phyloP scores from a whole-genome alignment of 2,113 vertebrate species.

The Rhabdornis inornatus region DNA sequence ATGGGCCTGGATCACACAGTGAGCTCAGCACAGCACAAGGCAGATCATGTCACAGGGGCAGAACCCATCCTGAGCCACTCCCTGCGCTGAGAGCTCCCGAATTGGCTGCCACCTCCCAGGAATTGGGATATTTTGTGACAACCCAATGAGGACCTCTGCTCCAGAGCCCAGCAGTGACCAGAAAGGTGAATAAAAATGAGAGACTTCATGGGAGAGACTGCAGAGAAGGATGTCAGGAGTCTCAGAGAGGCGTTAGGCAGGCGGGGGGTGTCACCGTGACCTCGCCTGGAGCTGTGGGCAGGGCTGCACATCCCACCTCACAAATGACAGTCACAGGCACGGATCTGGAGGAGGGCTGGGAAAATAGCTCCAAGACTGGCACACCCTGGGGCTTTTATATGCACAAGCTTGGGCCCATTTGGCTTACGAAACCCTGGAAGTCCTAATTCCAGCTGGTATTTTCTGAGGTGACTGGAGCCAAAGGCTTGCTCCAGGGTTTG shows the following conservation, averaged over 20 bases:
- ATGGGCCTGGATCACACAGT: not conserved
- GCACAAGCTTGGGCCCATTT: not conserved
- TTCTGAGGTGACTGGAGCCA: not conserved
- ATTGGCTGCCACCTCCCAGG: not conserved
- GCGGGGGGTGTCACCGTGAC: not conserved
- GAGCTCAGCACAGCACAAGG: fast-evolving
- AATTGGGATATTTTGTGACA: not conserved
- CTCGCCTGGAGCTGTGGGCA: not conserved
- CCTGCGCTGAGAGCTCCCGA: not conserved
- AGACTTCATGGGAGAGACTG: not conserved
- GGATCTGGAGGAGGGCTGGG: not conserved
- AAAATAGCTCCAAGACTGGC: not conserved
- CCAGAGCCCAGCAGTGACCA: not conserved
- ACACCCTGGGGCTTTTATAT: not conserved
- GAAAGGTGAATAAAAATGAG: not conserved
- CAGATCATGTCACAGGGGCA: not conserved
- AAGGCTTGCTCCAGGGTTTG: not conserved
- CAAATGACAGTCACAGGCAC: not conserved
- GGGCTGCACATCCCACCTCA: not conserved
- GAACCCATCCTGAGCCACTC: not conserved
- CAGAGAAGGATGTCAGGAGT: not conserved
- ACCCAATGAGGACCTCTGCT: not conserved
- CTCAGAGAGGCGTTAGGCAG: not conserved
- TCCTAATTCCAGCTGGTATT: not conserved
- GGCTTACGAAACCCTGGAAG: not conserved